Evolutionary conservation across 2,888 invertebrate species (phyloP).

Genomic region (Saturnia pavonia): DNA sequence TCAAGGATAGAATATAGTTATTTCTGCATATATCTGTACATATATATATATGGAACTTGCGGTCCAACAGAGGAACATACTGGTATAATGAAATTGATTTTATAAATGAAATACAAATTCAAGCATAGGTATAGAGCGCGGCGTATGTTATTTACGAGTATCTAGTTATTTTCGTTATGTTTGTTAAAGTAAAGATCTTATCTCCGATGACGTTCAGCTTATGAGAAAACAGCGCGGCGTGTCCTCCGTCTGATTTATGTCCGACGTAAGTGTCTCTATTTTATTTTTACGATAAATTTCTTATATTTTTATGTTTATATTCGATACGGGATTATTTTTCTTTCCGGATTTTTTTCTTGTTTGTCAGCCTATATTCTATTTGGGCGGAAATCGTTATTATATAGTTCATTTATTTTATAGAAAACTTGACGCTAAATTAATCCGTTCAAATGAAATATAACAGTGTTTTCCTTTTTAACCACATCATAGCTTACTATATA

Average conservation of each 20-base stretch:
- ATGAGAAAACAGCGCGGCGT: conserved; percentile 13
- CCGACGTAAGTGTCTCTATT: conserved; percentile 18
- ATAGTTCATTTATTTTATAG: background rate
- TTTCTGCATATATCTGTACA: too few relatives aligned
- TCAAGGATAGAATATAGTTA: too few relatives aligned
- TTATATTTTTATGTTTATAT: conserved; percentile 19
- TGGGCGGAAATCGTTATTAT: background rate
- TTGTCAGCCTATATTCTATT: background rate
- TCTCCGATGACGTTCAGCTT: conserved; percentile 18
- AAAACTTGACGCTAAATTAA: background rate
- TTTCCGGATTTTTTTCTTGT: background rate
- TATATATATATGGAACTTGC: too few relatives aligned
- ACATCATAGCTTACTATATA: too few relatives aligned
- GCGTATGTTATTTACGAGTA: background rate
- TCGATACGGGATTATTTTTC: conserved; percentile 12
- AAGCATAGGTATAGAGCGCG: background rate
- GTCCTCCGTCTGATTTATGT: conserved; percentile 19
- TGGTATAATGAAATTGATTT: too few relatives aligned
- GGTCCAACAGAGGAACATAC: background rate
- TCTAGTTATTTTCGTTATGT: conserved; percentile 5
- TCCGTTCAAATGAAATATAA: too few relatives aligned
- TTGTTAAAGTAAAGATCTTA: conserved; percentile 15
- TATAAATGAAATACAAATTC: background rate
- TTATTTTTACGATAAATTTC: conserved; percentile 21
- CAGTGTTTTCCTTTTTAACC: too few relatives aligned